Evolutionary conservation across 2,888 invertebrate genomes (phyloP), one percentile per base, ranked within the genome.

Genomic region (Bombylius discolor): DNA sequence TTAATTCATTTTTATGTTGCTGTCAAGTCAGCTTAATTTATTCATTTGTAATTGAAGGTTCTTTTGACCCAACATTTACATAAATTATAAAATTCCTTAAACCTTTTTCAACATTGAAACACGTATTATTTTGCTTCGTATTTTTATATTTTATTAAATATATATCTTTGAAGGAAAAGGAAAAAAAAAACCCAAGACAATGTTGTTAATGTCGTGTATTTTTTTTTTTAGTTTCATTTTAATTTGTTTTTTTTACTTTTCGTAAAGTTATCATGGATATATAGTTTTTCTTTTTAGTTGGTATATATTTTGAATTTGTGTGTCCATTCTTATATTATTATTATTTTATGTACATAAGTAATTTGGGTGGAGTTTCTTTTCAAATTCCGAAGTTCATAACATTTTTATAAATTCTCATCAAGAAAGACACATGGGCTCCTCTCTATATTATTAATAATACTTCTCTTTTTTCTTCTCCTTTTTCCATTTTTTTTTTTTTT

Each of bases 31-130:
- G 50, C 23, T 50, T 51, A 55, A 55, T 55, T 55, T 55, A 55
- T 55, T 55, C 55, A 55, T 50, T 50, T 46, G 50, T 55, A 55
- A 55, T 55, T 55, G 55, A 55, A 55, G 55, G 55, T 50, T 49
- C 55, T 46, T 47, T 46, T 42, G 46, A 45, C 55, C 42, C 32
- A 39, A 51, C 56, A 56, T 56, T 56, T 56, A 51, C 56, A 56
- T 56, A 56, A 56, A 56, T 56, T 56, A 56, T 52, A 36, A 56
- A 56, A 49, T 48, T 51, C 23, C 23, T 42, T 34, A 31, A 44
- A 53, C 23, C 32, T 44, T 42, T 34, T 46, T 39, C 50, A 47
- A 51, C 55, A 47, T 50, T 55, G 46, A 23, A 23, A 23, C 23
- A 23, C 23, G 23, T 23, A 23, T 23, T 23, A 23, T 23, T 23